Evolutionary conservation across 2,113 vertebrate genomes (phyloP), one percentile per base, ranked within the genome.

Genomic region (Peromyscus leucopus): DNA sequence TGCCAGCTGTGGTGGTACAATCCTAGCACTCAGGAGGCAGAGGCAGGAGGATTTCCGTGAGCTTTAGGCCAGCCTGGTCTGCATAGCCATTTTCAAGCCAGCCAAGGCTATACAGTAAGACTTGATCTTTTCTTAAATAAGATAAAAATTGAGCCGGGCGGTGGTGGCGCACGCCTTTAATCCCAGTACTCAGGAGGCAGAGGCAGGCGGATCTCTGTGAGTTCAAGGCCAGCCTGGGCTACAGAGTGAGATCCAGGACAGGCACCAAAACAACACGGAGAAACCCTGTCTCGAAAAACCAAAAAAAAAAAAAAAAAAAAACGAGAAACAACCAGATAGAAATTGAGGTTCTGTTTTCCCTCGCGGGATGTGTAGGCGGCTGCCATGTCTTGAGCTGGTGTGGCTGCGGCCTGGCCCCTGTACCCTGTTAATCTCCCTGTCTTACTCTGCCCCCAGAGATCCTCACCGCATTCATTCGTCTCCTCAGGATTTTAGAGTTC

Each of bases 401-500:
- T 91, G n/a, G 39, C 0, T 63, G 39, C 16, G 9, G 7, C 10
- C 42, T 87, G 55, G 82, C 86, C n/a, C 17, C 24, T 42, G 26
- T 8, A 11, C 61, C 33, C 69, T 51, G 13, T 33, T 46, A 0
- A 2, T 61, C 9, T 89, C 51, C 21, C 33, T 75, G 7, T 78
- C 11, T 72, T 46, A n/a, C 5, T 86, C 39, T 78, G 59, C n/a
- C 33, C 36, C 16, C 24, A 48, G 69, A 84, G 89, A 36, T 28
- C 15, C 33, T 26, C 15, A 51, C n/a, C 12, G 10, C 12, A 1
- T 75, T 48, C 46, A 48, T 48, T 48, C 85, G 42, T 91, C 90
- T 93, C 67, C 39, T 82, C 71, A 19, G 76, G 36, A 90, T 76
- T 89, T 59, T 33, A 67, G 67, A 96, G 74, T 79, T 67, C 83